Evolutionary conservation across 2,113 vertebrate genomes (phyloP).

Genomic region (Morone chrysops): DNA sequence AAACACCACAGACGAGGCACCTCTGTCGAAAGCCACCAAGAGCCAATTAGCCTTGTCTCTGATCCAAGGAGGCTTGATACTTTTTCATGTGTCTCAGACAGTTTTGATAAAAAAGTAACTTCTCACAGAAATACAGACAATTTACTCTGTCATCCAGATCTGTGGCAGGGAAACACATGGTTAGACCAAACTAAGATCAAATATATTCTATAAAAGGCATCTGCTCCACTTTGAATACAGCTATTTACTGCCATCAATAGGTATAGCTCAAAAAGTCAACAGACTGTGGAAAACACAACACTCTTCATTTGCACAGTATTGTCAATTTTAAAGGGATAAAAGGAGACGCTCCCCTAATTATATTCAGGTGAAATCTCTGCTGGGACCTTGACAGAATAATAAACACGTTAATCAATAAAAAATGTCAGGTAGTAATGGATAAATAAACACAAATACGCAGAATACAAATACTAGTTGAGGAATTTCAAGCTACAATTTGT

Average conservation of each 20-base stretch:
- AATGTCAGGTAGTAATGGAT: conserved; percentile 25
- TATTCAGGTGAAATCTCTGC: conserved; percentile 18
- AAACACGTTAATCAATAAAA: conserved; percentile 56
- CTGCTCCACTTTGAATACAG: not conserved
- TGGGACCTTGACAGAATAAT: conserved; percentile 42
- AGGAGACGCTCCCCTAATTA: conserved; percentile 6
- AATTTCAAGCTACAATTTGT: conserved; percentile 50
- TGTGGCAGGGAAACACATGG: conserved; percentile 22
- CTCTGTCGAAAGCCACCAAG: conserved; percentile 48
- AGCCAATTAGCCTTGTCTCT: conserved; percentile 64
- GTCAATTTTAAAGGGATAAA: not conserved
- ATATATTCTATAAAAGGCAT: conserved; percentile 20
- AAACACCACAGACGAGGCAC: conserved; percentile 53
- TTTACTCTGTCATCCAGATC: conserved; percentile 23
- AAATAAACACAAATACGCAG: conserved; percentile 46
- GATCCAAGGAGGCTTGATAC: conserved; percentile 43
- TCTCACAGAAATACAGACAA: conserved; percentile 7
- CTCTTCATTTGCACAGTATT: not conserved
- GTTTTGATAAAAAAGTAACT: conserved; percentile 44
- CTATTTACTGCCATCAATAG: conserved; percentile 15
- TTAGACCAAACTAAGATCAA: conserved; percentile 19
- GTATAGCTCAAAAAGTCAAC: conserved; percentile 1
- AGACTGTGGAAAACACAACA: not conserved
- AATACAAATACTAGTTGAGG: conserved; percentile 40
- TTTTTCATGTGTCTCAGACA: conserved; percentile 36